These are phyloP conservation scores for Hippocampus abdominalis DNA, from an alignment of 2,113 vertebrate species.

Conservation along the genomic window DNA sequence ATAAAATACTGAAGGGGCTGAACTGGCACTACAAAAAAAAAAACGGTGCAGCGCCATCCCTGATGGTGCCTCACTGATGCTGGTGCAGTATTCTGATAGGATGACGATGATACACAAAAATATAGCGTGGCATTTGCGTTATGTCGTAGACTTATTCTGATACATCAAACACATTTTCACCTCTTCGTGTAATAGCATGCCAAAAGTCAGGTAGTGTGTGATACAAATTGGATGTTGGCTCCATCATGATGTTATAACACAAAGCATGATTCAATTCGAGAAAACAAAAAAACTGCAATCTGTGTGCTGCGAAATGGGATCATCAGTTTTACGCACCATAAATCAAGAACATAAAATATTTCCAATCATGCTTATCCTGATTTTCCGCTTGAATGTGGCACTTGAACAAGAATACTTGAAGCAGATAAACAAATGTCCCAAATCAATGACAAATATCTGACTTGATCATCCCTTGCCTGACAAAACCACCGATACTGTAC, in stretches of 20 bases:
- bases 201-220: neutral
- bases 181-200: neutral
- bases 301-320: neutral
- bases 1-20: no score
- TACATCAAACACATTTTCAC: neutral
- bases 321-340: neutral
- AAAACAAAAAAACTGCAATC: neutral
- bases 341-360: neutral
- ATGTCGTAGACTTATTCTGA: neutral
- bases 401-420: neutral
- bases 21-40: no score
- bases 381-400: neutral
- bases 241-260: neutral
- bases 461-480: neutral
- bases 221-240: neutral
- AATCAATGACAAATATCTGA: neutral
- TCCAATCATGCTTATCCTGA: conserved; percentile 26
- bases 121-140: neutral
- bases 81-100: neutral
- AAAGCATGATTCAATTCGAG: neutral
- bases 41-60: no score
- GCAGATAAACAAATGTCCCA: neutral
- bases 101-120: neutral
- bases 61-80: no score
- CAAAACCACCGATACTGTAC: conserved; percentile 10